phyloP scores from a whole-genome alignment of 2,888 invertebrate genomes.

The Eremobia ochroleuca region DNA sequence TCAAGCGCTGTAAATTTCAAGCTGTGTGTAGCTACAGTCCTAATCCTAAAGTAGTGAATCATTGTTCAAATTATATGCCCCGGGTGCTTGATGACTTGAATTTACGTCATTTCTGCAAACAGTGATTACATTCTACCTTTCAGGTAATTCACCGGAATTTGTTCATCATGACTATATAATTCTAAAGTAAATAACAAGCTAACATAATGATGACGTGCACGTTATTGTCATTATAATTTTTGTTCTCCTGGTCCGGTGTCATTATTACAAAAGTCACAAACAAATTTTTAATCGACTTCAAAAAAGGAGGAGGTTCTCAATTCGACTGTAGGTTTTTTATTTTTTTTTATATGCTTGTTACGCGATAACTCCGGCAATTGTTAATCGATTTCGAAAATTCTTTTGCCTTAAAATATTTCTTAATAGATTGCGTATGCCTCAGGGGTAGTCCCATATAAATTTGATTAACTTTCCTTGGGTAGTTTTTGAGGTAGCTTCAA shows the following conservation, averaged over 20 bases:
- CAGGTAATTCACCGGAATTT: constrained; percentile 38
- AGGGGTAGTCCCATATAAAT: too few species aligned
- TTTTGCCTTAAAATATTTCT: too few species aligned
- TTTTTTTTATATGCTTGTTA: too few species aligned
- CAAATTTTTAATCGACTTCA: too few species aligned
- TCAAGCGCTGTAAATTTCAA: constrained; percentile 9
- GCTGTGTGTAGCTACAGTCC: constrained; percentile 13
- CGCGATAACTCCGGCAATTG: too few species aligned
- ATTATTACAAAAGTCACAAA: too few species aligned
- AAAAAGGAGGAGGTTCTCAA: too few species aligned
- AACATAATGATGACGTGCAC: not conserved
- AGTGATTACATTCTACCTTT: constrained; percentile 54
- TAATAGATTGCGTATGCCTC: too few species aligned
- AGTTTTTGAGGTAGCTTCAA: too few species aligned
- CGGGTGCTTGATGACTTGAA: constrained; percentile 49
- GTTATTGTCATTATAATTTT: not conserved
- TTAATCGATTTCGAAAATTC: too few species aligned
- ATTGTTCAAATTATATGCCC: constrained; percentile 63
- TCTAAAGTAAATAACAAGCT: constrained; percentile 1
- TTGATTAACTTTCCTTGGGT: too few species aligned
- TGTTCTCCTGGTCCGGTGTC: not conserved
- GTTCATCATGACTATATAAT: constrained; percentile 23
- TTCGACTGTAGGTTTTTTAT: too few species aligned
- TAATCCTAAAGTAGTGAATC: constrained; percentile 45
- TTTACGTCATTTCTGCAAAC: constrained; percentile 58